Percentiles rank a stretch among this genome's conserved stretches.
Conservation (phyloP, 2,113 vertebrate species). For the Clarias magur region DNA sequence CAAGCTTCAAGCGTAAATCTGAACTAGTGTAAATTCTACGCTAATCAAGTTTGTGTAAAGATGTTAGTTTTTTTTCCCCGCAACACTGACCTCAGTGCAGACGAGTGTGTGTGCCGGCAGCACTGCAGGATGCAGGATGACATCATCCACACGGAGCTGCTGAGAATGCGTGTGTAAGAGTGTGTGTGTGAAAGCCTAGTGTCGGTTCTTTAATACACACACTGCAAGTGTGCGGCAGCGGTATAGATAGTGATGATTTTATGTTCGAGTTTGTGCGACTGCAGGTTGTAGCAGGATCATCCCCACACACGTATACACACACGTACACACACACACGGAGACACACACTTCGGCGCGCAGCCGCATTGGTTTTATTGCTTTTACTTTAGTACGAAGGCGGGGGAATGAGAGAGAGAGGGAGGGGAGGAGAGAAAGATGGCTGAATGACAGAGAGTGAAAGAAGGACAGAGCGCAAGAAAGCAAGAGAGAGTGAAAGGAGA, state of each 20-base stretch:
- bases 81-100: conserved; percentile 45
- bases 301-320: conserved; percentile 7
- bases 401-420: conserved; percentile 48
- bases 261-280: conserved; percentile 31
- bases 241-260: conserved; percentile 19
- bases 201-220: conserved; percentile 33
- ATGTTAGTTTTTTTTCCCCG: conserved; percentile 1
- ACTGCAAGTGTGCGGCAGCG: background rate
- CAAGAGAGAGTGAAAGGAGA: conserved; percentile 53
- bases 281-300: conserved; percentile 33
- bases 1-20: background rate
- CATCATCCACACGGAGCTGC: conserved; percentile 52
- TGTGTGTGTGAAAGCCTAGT: conserved; percentile 24
- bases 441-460: conserved; percentile 67
- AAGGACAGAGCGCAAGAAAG: conserved; percentile 52
- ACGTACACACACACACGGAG: conserved; percentile 22
- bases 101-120: conserved; percentile 36
- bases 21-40: background rate
- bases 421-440: conserved; percentile 41
- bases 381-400: conserved; percentile 51
- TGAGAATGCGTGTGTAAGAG: conserved; percentile 24
- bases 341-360: conserved; percentile 26
- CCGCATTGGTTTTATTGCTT: conserved; percentile 52
- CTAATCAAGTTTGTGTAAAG: background rate
- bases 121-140: conserved; percentile 58